Evolutionary conservation across 2,113 vertebrate species (phyloP), one percentile per base, ranked within the genome.

Genomic region (Syngnathoides biaculeatus): DNA sequence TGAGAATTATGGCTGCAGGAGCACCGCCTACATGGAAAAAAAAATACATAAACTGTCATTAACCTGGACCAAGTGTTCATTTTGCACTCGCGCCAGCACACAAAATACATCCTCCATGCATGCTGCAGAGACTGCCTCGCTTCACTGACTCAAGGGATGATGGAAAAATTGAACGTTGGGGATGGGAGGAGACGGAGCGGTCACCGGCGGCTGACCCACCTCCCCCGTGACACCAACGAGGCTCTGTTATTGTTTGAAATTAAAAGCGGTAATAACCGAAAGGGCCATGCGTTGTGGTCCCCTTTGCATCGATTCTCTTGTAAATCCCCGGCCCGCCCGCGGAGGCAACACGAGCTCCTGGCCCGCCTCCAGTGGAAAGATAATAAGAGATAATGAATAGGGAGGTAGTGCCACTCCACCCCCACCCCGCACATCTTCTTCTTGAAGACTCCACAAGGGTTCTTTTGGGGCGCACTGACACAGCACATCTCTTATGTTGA

Each of bases 321-420:
- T 77, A 79, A 80, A 64, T 73, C 67, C 64, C 42, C 69, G 77
- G 80, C 78, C 75, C 13, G 87, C 81, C 79, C 83, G 75, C 83
- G 78, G 78, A 82, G 57, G 74, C 65, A 81, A 87, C 83, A 84
- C 71, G 19, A 65, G 69, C 73, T 22, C 78, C 50, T 87, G 88
- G 86, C 80, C 39, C 38, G 19, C 76, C 1, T 81, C 85, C 88
- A 87, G 62, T 42, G 30, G 69, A 79, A 77, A 84, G 84, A 88
- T 89, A 85, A 89, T 88, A 79, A 87, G 80, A 88, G 85, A 86
- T 87, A 87, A 88, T 86, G 81, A 88, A 85, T 79, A 78, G 80
- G 68, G 72, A 79, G 80, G 80, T 78, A 65, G 75, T 26, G 12
- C n/a, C n/a, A n/a, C n/a, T n/a, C n/a, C n/a, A n/a, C 7, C 13